A percentile compares a stretch with the other conserved stretches of the same genome.
Evolutionary conservation across 2,888 invertebrate genomes (phyloP).

Genomic region (Caradrina kadenii): DNA sequence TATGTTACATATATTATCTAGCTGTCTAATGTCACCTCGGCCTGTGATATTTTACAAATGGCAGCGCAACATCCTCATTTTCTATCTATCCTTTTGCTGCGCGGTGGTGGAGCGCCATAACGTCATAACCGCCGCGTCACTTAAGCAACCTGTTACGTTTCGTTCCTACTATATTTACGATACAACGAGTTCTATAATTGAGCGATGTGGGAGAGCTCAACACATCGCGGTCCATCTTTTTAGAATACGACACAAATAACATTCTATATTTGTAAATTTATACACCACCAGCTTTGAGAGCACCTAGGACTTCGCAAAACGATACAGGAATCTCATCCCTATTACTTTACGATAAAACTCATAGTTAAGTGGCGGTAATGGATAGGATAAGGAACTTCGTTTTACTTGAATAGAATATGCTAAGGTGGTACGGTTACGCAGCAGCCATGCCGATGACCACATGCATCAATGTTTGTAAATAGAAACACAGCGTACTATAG

Average conservation of each 20-base stretch:
- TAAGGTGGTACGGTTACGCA: constrained; percentile 88
- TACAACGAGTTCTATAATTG: constrained; percentile 88
- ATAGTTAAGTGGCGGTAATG: constrained; percentile 63
- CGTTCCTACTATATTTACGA: constrained; percentile 80
- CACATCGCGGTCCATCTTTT: constrained; percentile 90
- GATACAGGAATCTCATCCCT: constrained; percentile 72
- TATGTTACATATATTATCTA: constrained; percentile 51
- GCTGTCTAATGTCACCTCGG: constrained; percentile 58
- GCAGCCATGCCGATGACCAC: constrained; percentile 90
- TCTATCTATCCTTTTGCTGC: constrained; percentile 66
- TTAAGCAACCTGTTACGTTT: constrained; percentile 76
- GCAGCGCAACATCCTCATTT: constrained; percentile 75
- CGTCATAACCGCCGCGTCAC: constrained; percentile 73
- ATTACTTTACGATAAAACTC: constrained; percentile 66
- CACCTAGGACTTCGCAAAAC: constrained; percentile 72
- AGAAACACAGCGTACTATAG: constrained; percentile 82
- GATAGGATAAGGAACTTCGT: constrained; percentile 70
- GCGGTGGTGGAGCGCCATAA: constrained; percentile 64
- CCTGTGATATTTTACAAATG: constrained; percentile 77
- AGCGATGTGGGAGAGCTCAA: constrained; percentile 90
- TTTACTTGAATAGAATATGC: constrained; percentile 82
- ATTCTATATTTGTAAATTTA: constrained; percentile 90
- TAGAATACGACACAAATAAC: constrained; percentile 91
- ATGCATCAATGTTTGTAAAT: constrained; percentile 91
- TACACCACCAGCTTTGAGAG: constrained; percentile 85